Evolutionary conservation across 2,113 vertebrate genomes (phyloP).

Genomic region (Phoenicopterus ruber): DNA sequence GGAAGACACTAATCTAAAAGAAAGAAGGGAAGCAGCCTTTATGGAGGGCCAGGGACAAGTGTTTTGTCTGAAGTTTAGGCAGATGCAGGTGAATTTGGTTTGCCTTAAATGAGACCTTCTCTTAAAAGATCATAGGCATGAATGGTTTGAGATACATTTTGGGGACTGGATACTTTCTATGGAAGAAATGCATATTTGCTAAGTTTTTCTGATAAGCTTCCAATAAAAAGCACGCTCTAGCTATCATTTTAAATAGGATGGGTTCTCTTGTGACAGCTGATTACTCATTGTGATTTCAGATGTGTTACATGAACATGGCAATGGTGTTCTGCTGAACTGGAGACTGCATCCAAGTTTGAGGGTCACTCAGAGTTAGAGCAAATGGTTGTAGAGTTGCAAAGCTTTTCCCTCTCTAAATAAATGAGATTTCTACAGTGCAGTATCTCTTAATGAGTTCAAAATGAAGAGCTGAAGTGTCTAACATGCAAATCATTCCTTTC

Average conservation of each 20-base stretch:
- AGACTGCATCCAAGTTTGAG: background rate
- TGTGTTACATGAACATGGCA: background rate
- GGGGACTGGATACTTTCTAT: background rate
- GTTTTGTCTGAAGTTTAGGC: background rate
- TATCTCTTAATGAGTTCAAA: background rate
- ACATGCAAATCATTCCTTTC: background rate
- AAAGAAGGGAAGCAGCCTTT: background rate
- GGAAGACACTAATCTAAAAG: background rate
- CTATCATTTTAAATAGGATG: background rate
- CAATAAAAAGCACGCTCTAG: background rate
- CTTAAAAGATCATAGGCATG: background rate
- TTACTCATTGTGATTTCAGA: background rate
- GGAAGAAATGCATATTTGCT: background rate
- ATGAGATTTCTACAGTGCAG: background rate
- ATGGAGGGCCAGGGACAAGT: background rate
- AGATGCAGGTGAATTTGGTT: background rate
- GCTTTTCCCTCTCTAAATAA: background rate
- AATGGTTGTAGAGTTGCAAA: background rate
- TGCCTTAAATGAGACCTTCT: background rate
- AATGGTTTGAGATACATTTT: background rate
- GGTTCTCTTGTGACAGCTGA: background rate
- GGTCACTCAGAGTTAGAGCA: background rate
- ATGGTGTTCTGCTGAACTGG: background rate
- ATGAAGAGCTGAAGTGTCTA: background rate
- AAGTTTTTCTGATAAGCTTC: background rate